Base-by-base conservation (phyloP, 2,113 vertebrate species). In the Ascaphus truei region DNA sequence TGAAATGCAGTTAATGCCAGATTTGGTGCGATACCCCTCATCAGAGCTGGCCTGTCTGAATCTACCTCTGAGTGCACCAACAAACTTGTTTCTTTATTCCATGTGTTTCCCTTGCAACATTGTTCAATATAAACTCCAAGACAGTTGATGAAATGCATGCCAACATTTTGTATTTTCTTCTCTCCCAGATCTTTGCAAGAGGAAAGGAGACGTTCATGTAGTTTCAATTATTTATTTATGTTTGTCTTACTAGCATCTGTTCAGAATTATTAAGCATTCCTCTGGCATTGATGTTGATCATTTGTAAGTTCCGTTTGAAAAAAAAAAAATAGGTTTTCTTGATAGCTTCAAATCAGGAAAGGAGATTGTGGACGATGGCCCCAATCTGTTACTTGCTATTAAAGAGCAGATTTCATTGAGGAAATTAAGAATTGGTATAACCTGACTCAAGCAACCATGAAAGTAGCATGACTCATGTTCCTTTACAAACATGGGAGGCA, bases 191-290 rank as follows among this genome's bases (percentile, higher is more conserved):
- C 29, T 48, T 34, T 50, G 6, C 12, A 63, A 10, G 60, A 50
- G 43, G 45, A 63, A 27, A 53, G 10, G 62, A 30, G 20, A 37
- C 11, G 20, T 52, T 52, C 39, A 16, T 34, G 52, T 26, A 34
- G 37, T n/a, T 29, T 65, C 23, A 37, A 18, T 23, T 48, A 23
- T 52, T 29, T 48, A 34, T 36, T 50, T 64, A 25, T 41, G 50
- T 41, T 39, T 65, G 50, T 36, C 34, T 65, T 20, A 4, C 15
- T 30, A 25, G 33, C 62, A 53, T 65, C 62, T 65, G 62, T 51
- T 65, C 51, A 51, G 34, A 37, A 65, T 65, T 65, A 65, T 65
- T 65, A 53, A 53, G 29, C 62, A 65, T 65, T 65, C 62, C 50
- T 65, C 53, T 65, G 48, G 62, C 62, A 9, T 52, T 65, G 62